phyloP scores from a whole-genome alignment of 2,797 vertebrate genomes.

The Schizothorax lantsangensis region DNA sequence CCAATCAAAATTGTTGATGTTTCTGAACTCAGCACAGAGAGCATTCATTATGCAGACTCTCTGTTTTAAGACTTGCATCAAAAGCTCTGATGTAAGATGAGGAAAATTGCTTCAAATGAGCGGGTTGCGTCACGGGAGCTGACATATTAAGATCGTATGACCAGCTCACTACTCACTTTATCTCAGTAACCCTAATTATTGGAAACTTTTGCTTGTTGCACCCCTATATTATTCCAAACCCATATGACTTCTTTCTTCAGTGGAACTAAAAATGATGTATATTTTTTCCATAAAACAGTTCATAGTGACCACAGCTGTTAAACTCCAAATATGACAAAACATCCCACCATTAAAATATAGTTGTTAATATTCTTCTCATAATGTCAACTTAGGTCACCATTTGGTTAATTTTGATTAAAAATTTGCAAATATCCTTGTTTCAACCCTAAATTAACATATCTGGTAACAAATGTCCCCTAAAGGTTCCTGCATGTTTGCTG shows the following conservation, averaged over 20 bases:
- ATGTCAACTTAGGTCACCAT: background rate
- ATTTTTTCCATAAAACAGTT: background rate
- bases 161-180: background rate
- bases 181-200: background rate
- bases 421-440: background rate
- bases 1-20: background rate
- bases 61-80: slow-evolving; percentile 6
- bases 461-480: background rate
- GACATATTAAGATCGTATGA: background rate
- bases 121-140: background rate
- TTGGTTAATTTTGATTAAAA: background rate
- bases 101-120: slow-evolving; percentile 5
- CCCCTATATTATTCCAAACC: background rate
- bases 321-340: background rate
- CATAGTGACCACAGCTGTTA: background rate
- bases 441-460: background rate
- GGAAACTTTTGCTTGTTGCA: background rate
- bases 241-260: background rate
- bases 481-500: background rate
- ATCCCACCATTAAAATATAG: background rate
- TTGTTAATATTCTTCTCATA: background rate
- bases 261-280: background rate
- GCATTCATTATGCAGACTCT: background rate
- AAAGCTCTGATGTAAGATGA: slow-evolving; percentile 23
- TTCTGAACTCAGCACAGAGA: background rate